Evolutionary conservation across 2,113 vertebrate genomes (phyloP), one percentile per base, ranked within the genome.

Genomic region (Phalacrocorax pelagicus): DNA sequence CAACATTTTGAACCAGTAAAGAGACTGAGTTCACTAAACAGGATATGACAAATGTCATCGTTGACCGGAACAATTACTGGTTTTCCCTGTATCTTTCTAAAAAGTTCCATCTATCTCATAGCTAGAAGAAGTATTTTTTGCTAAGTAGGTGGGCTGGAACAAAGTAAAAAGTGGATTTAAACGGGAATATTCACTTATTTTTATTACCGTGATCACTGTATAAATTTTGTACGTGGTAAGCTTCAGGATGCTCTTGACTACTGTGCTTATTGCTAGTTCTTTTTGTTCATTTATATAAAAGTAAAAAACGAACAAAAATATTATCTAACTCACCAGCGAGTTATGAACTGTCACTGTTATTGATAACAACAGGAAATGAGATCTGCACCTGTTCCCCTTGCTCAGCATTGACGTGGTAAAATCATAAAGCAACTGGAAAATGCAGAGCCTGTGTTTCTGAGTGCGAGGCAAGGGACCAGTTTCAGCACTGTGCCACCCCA

Each of bases 311-410:
- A 75, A 47, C 52, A 90, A 59, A 90, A 93, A 61, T 73, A 93
- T 93, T 92, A 94, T 95, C 93, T 86, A 88, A 78, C 47, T 77
- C 84, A 47, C 46, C 6, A 11, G 81, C 67, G 90, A 94, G 95
- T 91, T 97, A 95, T 97, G 92, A 97, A 80, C 71, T 91, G 91
- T 54, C 95, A 86, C 63, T 1, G 29, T 92, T 97, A 97, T 73
- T 90, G 91, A 96, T 96, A 97, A 94, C 89, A 96, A 97, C 91
- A 96, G 97, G 96, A 97, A 97, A 97, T 95, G 91, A 97, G 84
- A 95, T 85, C 86, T 62, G 72, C 1, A 6, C 86, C 27, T 5
- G 4, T 51, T 92, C 89, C 58, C 70, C 78, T 95, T 87, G 91
- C 89, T 94, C 94, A 97, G 95, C 92, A 91, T 12, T 20, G 47